Conservation (phyloP, 2,888 invertebrate genomes). For the Calameuta idolon region DNA sequence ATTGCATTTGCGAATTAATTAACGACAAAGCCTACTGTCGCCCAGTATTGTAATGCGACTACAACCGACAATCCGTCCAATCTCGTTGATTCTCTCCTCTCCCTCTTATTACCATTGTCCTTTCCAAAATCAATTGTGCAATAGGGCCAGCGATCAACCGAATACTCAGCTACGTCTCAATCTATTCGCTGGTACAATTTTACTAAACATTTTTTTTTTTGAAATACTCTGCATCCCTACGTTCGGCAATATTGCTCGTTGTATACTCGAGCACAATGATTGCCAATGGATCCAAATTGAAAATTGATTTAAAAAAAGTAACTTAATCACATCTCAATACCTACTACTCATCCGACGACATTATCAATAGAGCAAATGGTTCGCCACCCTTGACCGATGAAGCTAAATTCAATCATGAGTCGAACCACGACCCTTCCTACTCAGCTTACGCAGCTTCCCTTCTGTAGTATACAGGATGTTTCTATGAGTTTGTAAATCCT, state of each 20-base stretch:
- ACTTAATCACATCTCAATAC: conserved; percentile 22
- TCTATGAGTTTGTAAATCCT: background rate
- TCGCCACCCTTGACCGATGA: conserved; percentile 12
- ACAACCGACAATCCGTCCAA: background rate
- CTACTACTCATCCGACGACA: conserved; percentile 23
- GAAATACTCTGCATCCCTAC: background rate
- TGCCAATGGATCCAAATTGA: background rate
- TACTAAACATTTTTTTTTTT: background rate
- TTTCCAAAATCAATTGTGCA: conserved; percentile 54
- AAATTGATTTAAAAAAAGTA: conserved; percentile 29
- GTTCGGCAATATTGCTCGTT: background rate
- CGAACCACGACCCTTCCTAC: conserved; percentile 22
- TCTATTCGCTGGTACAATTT: background rate
- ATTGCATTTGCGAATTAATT: conserved; percentile 62
- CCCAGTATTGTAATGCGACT: conserved; percentile 44
- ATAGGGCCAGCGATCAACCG: background rate
- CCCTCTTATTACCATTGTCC: conserved; percentile 35
- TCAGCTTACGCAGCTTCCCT: conserved; percentile 7
- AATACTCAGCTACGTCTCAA: background rate
- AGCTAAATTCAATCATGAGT: conserved; percentile 31
- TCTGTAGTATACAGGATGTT: background rate
- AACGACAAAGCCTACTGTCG: conserved; percentile 54
- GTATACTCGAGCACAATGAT: background rate
- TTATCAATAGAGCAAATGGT: conserved; percentile 24
- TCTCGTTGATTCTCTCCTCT: conserved; percentile 23